These are phyloP conservation scores for Octomys mimax DNA, from an alignment of 2,797 vertebrate genomes.

Conservation along the genomic window DNA sequence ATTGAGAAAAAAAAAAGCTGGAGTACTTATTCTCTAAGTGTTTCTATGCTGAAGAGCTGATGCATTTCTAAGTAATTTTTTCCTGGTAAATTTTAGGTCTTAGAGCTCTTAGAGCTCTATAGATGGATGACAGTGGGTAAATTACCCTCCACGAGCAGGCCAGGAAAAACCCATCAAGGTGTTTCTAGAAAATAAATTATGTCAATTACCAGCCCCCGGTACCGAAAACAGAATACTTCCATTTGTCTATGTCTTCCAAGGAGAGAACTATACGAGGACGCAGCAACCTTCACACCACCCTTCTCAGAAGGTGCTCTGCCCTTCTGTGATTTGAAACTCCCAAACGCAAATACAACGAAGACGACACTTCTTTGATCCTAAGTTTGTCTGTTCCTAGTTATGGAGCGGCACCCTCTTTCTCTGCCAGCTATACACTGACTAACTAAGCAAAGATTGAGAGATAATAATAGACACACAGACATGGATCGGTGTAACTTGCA, in stretches of 20 bases:
- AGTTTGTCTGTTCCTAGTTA: neutral
- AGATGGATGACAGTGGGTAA: neutral
- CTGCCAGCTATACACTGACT: neutral
- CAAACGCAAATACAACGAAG: neutral
- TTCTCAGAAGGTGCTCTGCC: neutral
- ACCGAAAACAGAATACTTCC: neutral
- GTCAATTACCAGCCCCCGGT: neutral
- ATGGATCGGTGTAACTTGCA: neutral
- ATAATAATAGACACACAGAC: neutral
- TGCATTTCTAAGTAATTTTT: constrained; percentile 31
- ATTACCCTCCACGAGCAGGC: constrained; percentile 6
- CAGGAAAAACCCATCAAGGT: neutral
- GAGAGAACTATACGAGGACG: constrained; percentile 21
- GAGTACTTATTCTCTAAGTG: constrained; percentile 23
- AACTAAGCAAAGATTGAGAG: neutral
- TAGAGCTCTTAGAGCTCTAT: neutral
- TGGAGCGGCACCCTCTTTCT: neutral
- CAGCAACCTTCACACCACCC: neutral
- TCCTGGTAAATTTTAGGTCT: neutral
- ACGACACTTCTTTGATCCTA: neutral
- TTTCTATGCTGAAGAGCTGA: neutral
- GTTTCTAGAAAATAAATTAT: constrained; percentile 34
- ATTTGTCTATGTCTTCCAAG: neutral
- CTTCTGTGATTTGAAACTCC: neutral
- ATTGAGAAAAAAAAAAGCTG: neutral